phyloP scores from a whole-genome alignment of 35 echinoderm and acorn worm species.

The Diadema setosum region DNA sequence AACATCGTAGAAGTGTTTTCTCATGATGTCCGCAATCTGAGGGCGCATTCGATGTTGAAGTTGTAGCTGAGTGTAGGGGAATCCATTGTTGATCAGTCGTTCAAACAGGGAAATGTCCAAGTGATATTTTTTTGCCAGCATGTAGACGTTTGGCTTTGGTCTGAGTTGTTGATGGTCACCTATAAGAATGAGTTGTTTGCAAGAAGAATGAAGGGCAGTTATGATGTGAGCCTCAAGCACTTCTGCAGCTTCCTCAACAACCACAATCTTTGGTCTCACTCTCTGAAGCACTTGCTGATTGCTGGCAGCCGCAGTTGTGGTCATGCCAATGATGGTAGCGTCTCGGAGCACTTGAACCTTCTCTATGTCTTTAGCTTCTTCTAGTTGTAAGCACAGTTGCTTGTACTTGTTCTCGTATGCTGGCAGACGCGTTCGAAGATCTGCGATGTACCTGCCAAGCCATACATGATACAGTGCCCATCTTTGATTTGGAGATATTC shows the following conservation, averaged over 20 bases:
- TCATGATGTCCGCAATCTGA: constrained; percentile 72
- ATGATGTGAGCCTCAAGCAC: constrained; percentile 85
- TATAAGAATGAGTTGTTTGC: constrained; percentile 83
- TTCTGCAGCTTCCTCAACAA: constrained; percentile 96
- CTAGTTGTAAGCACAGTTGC: background rate
- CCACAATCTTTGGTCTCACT: constrained; percentile 62
- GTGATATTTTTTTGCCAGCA: constrained; percentile 63
- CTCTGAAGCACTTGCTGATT: constrained; percentile 44
- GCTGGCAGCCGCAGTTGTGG: constrained; percentile 82
- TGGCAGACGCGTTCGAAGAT: background rate
- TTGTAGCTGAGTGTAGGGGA: constrained; percentile 45
- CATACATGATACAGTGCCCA: constrained; percentile 73
- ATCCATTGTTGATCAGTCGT: constrained; percentile 73
- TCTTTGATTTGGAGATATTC: constrained; percentile 22
- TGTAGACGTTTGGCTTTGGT: constrained; percentile 86
- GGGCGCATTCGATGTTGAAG: constrained; percentile 87
- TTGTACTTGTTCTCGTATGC: constrained; percentile 20
- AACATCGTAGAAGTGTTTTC: constrained; percentile 50
- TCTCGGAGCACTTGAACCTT: constrained; percentile 35
- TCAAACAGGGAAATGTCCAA: constrained; percentile 89
- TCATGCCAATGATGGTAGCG: constrained; percentile 79
- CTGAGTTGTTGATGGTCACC: constrained; percentile 93
- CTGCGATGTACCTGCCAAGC: background rate
- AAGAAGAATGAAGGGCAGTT: constrained; percentile 35
- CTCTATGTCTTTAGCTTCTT: constrained; percentile 31